Evolutionary conservation across 2,888 invertebrate genomes (phyloP), one percentile per base, ranked within the genome.

Genomic region (Salticus scenicus): DNA sequence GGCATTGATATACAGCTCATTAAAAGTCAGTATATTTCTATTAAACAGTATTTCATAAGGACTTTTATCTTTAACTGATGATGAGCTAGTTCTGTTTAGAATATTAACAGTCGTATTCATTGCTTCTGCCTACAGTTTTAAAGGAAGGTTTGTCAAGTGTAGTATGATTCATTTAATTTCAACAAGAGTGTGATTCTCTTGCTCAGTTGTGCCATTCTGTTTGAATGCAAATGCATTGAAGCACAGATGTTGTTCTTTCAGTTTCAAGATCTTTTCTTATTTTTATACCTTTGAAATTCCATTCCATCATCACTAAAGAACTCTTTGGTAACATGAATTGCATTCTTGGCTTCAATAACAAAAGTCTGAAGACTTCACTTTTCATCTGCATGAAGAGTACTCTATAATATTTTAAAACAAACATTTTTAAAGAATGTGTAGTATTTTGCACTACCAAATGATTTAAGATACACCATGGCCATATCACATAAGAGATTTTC

Each of bases 351-450:
- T 20, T 64, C 75, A 8, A 64, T 74, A 17, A 74, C n/a, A 37
- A 63, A 74, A 5, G 24, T 31, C 27, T 74, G 20, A 10, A 74
- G 63, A 27, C 69, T 37, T 75, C 75, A 82, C 1, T 69, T 24
- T 82, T 82, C 8, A 28, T 10, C 47, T 7, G 14, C 75, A n/a
- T 47, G 20, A 69, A 51, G 67, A 75, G 75, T 8, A 75, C 64
- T 28, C 69, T 31, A 12, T 47, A 33, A 20, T 24, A 75, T 30
- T 63, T 51, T 30, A 30, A 47, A 4, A 20, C n/a, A 51, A 37
- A 73, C 80, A 69, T 82, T 75, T 51, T 69, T 75, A 47, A 75
- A 75, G 12, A 30, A 67, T 8, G 69, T 12, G 47, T 27, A 82
- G 37, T 37, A 37, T 7, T 10, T 7, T 7, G 37, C 4, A 4